These are phyloP conservation scores for Platygyra sinensis DNA, from an alignment of 64 coral and sea anemone species.

Conservation along the genomic window DNA sequence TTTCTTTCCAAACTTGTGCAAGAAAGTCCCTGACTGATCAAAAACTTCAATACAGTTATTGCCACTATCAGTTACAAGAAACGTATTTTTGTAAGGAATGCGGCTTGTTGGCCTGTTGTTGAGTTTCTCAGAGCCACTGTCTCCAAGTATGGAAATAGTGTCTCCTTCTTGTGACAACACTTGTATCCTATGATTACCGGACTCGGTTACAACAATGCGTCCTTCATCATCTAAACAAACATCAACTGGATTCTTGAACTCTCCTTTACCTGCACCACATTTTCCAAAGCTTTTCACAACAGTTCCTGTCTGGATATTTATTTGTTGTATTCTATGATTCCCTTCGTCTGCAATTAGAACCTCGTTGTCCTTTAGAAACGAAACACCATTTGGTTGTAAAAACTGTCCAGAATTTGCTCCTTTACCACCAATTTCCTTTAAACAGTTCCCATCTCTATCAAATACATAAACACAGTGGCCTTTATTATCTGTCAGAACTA, in stretches of 20 bases:
- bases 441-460: not conserved
- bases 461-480: slow-evolving; percentile 24
- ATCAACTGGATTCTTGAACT: slow-evolving; percentile 23
- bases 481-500: not conserved
- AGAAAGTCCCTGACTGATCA: slow-evolving; percentile 1
- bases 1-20: not conserved
- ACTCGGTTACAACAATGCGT: slow-evolving; percentile 56
- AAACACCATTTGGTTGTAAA: slow-evolving; percentile 5
- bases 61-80: slow-evolving; percentile 23
- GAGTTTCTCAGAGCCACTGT: not conserved
- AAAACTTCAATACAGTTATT: slow-evolving; percentile 41
- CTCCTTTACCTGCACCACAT: not conserved
- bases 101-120: not conserved
- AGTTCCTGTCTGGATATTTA: slow-evolving; percentile 39
- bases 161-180: slow-evolving; percentile 19
- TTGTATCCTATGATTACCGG: slow-evolving; percentile 5
- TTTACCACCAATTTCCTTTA: slow-evolving; percentile 3
- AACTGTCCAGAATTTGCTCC: not conserved
- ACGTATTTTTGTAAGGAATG: not conserved
- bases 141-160: not conserved
- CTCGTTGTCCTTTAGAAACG: slow-evolving; percentile 17
- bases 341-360: slow-evolving; percentile 43
- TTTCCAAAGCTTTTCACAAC: slow-evolving; percentile 23
- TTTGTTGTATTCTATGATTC: slow-evolving; percentile 40
- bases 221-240: slow-evolving; percentile 37